Base-by-base conservation (phyloP, 2,113 vertebrate species). In the Picathartes gymnocephalus region DNA sequence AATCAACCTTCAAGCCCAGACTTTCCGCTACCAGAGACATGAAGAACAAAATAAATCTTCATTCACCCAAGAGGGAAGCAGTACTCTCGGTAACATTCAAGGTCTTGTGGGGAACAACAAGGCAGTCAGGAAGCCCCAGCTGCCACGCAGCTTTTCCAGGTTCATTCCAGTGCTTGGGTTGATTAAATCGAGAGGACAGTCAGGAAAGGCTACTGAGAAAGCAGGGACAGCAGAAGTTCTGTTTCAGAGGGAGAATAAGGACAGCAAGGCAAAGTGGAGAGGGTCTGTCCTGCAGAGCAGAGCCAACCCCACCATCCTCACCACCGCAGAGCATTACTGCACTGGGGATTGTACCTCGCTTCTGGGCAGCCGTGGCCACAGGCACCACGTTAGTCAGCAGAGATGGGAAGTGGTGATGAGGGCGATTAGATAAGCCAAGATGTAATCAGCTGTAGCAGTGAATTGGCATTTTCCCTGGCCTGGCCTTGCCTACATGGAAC, bases 291-390 rank as follows among this genome's bases (percentile, higher is more conserved):
- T 60, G 33, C 3, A 11, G 33, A 83, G n/a, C 30, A 76, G 15
- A 61, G 40, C 44, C 13, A 12, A 9, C 30, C 68, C 62, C 62
- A 35, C 42, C 68, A 72, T 25, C 53, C 21, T n/a, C 28, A 60
- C n/a, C 24, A 21, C 11, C 0, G 0, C 40, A 73, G 19, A 82
- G 51, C 30, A 74, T 40, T 24, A 16, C 20, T 2, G 5, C 1
- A 8, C 71, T 66, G 92, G 71, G 80, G 13, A 73, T 10, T 11
- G 11, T 27, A 47, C 19, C 47, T 87, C 66, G 42, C 15, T 74
- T 74, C 78, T 45, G 22, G 33, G 72, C 48, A 84, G 51, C 18
- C 0, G 0, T 1, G 3, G 64, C 18, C 4, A 7, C 39, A 87
- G 82, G 60, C 27, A 84, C 20, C n/a, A 15, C 4, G 14, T 25